Base-by-base conservation (phyloP, 1,140 invertebrate species). In the Leptestheria dahalacensis region DNA sequence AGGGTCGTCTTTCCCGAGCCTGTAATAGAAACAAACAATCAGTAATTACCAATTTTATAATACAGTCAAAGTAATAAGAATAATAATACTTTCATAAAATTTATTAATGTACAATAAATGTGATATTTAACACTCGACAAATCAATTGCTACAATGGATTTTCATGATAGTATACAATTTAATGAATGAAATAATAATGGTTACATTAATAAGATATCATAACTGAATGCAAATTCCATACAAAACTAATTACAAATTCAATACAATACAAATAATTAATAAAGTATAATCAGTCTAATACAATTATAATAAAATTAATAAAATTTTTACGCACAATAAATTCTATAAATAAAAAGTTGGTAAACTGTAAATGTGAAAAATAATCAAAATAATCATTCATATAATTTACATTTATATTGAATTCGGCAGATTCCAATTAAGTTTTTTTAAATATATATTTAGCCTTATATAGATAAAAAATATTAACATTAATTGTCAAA, bases 111-210 rank as follows among this genome's bases (percentile, higher is more conserved):
- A 25, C 28, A 21, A 25, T 60, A 3, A 47, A 33, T 54, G 54
- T 21, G 20, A 57, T 26, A 3, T 50, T 12, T 63, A 9, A 12
- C 15, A 4, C 3, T 52, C 11, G 48, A 62, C 52, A 61, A 60
- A 21, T 56, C 46, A 10, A n/a, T n/a, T n/a, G n/a, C n/a, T n/a
- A n/a, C n/a, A n/a, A n/a, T 81, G 78, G 75, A 85, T 79, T 71
- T 89, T 89, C n/a, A n/a, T n/a, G n/a, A n/a, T n/a, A n/a, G n/a
- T n/a, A n/a, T n/a, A n/a, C n/a, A n/a, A n/a, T n/a, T n/a, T n/a
- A n/a, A n/a, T n/a, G n/a, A n/a, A n/a, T n/a, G n/a, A n/a, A n/a
- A n/a, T n/a, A n/a, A n/a, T n/a, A n/a, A n/a, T n/a, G 12, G 1
- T 52, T 24, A 58, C 15, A 47, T 4, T 48, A 48, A 50, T 2